Evolutionary conservation across 2,888 invertebrate species (phyloP).

Genomic region (Tenodera sinensis): DNA sequence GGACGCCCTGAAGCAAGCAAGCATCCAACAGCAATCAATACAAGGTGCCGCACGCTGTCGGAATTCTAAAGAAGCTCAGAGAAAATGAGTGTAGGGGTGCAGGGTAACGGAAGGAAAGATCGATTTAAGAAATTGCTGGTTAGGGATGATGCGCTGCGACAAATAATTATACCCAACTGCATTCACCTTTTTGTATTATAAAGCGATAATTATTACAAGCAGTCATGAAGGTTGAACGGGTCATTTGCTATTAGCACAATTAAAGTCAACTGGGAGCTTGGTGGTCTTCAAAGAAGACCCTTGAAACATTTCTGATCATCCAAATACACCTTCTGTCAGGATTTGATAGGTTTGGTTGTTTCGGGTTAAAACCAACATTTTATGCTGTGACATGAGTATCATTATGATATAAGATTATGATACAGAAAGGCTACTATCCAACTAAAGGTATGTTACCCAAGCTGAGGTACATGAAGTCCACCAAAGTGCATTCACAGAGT

Average conservation of each 20-base stretch:
- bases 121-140: slow-evolving; percentile 19
- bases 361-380: too few species aligned
- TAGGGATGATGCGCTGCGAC: background rate
- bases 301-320: too few species aligned
- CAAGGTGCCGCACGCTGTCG: slow-evolving; percentile 25
- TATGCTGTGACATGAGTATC: too few species aligned
- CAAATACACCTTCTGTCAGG: too few species aligned
- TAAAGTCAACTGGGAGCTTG: too few species aligned
- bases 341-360: too few species aligned
- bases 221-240: background rate
- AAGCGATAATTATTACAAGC: background rate
- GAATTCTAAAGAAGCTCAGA: slow-evolving; percentile 28
- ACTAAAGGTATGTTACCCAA: too few species aligned
- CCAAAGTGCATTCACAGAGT: too few species aligned
- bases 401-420: too few species aligned
- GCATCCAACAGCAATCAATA: slow-evolving; percentile 27
- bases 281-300: too few species aligned
- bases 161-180: background rate
- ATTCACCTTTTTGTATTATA: background rate
- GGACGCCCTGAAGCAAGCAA: background rate
- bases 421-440: too few species aligned
- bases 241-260: background rate
- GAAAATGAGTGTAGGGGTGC: slow-evolving; percentile 20
- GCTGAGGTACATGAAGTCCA: too few species aligned
- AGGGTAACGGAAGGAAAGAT: background rate